These are phyloP conservation scores for Phrynocephalus vlangalii DNA, from an alignment of 2,797 vertebrate species.

Conservation along the genomic window DNA sequence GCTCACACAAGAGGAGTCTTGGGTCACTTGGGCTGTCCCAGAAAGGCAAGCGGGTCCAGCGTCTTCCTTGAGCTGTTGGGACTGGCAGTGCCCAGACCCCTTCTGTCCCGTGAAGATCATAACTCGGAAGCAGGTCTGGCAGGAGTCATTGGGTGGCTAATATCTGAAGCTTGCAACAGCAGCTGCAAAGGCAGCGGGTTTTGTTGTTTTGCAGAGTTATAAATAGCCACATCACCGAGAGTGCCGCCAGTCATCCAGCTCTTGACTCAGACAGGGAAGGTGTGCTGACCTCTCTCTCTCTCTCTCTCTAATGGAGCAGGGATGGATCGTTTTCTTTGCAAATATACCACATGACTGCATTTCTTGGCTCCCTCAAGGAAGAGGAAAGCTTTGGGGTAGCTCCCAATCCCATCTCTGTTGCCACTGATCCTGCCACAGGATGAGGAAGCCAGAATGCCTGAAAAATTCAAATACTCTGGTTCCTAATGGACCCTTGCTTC, in stretches of 20 bases:
- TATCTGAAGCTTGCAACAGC: too few relatives aligned
- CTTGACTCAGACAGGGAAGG: slow-evolving; percentile 22
- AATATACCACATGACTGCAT: slow-evolving; percentile 21
- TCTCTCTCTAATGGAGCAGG: slow-evolving; percentile 25
- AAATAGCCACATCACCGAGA: not conserved
- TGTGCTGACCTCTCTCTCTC: not conserved
- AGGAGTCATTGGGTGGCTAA: too few relatives aligned
- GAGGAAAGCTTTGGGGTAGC: slow-evolving; percentile 31
- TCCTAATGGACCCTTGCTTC: slow-evolving; percentile 65
- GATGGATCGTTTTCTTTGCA: not conserved
- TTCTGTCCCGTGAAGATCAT: too few relatives aligned
- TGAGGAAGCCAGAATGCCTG: slow-evolving; percentile 24
- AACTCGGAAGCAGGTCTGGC: too few relatives aligned
- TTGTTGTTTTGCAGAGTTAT: not conserved
- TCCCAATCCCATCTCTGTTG: slow-evolving; percentile 53
- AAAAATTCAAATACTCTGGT: slow-evolving; percentile 38
- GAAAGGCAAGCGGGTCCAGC: too few relatives aligned
- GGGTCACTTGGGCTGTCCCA: too few relatives aligned
- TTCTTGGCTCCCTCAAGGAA: slow-evolving; percentile 53
- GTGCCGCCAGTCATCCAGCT: slow-evolving; percentile 3
- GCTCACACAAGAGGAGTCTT: too few relatives aligned
- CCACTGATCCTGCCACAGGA: slow-evolving; percentile 24
- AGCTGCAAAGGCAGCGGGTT: not conserved
- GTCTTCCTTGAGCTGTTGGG: too few relatives aligned
- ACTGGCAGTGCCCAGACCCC: too few relatives aligned